phyloP scores from a whole-genome alignment of 23 tunicate species.

The Ascidia mentula region DNA sequence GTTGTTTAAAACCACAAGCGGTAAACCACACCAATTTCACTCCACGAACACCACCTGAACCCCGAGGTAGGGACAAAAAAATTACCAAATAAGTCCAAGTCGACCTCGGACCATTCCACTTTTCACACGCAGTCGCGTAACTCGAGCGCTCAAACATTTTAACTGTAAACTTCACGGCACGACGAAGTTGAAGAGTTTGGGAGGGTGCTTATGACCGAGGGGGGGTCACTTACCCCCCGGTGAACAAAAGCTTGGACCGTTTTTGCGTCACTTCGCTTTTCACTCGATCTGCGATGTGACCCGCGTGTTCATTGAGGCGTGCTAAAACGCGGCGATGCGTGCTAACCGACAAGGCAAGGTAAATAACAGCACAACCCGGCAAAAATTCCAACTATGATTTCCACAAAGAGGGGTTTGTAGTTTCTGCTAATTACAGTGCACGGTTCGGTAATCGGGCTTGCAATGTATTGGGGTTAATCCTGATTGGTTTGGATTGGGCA shows the following conservation, averaged over 20 bases:
- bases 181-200: not conserved
- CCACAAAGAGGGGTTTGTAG: too few relatives aligned
- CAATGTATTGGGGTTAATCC: too few relatives aligned
- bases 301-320: not conserved
- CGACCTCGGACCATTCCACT: not conserved
- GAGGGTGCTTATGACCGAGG: not conserved
- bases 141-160: conserved; percentile 1
- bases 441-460: too few relatives aligned
- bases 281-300: not conserved
- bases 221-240: not conserved
- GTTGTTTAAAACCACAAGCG: too few relatives aligned
- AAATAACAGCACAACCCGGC: not conserved
- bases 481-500: too few relatives aligned
- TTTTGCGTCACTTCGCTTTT: not conserved
- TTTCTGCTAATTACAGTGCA: too few relatives aligned
- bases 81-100: not conserved
- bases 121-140: conserved; percentile 3
- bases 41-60: not conserved
- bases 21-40: not conserved
- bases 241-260: not conserved
- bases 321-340: not conserved
- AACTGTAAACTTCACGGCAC: not conserved
- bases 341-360: not conserved
- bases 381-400: too few relatives aligned
- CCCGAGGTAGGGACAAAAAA: not conserved